Base-by-base conservation (phyloP, 1,140 invertebrate species). In the Trachelipus rathkii region DNA sequence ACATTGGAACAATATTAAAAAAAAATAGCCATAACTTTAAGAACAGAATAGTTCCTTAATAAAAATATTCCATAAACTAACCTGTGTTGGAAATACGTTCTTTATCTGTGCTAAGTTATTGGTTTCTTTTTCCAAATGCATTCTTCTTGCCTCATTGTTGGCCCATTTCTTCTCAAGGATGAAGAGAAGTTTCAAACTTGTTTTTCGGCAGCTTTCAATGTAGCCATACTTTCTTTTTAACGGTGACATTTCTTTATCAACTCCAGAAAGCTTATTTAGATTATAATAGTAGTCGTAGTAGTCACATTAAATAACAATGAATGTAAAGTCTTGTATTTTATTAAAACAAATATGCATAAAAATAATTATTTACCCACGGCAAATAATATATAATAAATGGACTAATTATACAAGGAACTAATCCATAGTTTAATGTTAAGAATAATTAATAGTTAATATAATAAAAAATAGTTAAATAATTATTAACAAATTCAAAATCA, bases 131-230 rank as follows among this genome's bases (percentile, higher is more conserved):
- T 80, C 79, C 33, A 80, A 76, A 45, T 80, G 79, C 21, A 77
- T 50, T 15, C 77, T 50, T 45, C 77, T 71, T 44, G 77, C 67
- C 33, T 80, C 79, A 46, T 78, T 80, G 44, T 71, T 73, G 13
- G 79, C 69, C 79, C 79, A 80, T 44, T 80, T 80, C 67, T 80
- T 80, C 74, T 80, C 79, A 80, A 72, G 15, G 79, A 77, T 33
- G 79, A 53, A 13, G 79, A 77, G 60, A 80, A 73, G 23, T 75
- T 80, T 66, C 78, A 15, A 23, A 77, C 78, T 74, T 78, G 77
- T 67, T 80, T 80, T 67, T 80, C 79, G 3, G 72, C n/a, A n/a
- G n/a, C 72, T 45, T 80, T 80, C 50, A 80, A 44, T 44, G 76
- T 80, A 21, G 77, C 44, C 11, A 76, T 43, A 21, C 71, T 73